Evolutionary conservation across 2,797 vertebrate genomes (phyloP), one percentile per base, ranked within the genome.

Genomic region (Holocentrus rufus): DNA sequence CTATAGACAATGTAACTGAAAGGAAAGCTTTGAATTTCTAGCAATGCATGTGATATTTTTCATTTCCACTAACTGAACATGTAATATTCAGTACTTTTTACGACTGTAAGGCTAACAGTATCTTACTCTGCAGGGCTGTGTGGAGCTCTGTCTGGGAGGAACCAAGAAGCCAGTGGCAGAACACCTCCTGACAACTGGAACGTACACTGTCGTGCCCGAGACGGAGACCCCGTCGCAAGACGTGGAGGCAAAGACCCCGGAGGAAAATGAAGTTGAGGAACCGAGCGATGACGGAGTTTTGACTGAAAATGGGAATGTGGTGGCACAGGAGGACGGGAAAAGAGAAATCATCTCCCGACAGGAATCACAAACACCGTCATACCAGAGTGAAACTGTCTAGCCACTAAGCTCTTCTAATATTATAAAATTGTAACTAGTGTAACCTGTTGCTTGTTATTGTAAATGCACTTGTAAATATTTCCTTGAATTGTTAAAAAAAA

Each of bases 301-400:
- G 13, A 90, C 90, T 0, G 90, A 87, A 0, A 88, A 85, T 0
- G 91, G 92, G 15, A 77, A 91, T 11, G 17, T 7, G 1, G 65
- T 93, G n/a, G 59, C 42, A 9, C 89, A 93, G 73, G 93, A 94
- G 72, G 8, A 73, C 0, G 90, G 92, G 13, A 92, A 93, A 62
- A 5, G 27, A 0, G 70, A 76, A 0, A 1, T 74, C 0, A 0
- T 86, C 2, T 87, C 93, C 20, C 59, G 77, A 18, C 64, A 82
- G 31, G 91, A 93, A 57, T 87, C 90, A 0, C 72, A 0, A 36
- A 46, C 77, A 1, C 47, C 17, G 49, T 50, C 7, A 7, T 11
- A 47, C 17, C 46, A 18, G 46, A 47, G 17, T 18, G 5, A 47
- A n/a, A 47, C 46, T 17, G 18, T 47, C 23, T 14, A 2, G 13